Conservation (phyloP, 2,888 invertebrate species). For the Drosophila quinaria region DNA sequence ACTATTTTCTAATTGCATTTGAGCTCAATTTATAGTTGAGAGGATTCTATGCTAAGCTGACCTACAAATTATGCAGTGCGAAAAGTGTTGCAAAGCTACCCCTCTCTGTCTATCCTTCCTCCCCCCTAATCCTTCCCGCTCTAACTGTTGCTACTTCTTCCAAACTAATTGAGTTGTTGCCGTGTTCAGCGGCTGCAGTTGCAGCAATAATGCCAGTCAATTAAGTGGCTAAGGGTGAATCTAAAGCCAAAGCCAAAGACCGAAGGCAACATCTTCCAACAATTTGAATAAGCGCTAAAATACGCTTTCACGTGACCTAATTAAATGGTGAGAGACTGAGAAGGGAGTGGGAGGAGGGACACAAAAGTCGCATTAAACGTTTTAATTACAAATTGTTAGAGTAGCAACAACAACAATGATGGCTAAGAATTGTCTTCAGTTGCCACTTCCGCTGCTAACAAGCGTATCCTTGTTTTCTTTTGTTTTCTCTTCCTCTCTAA, state of each 20-base stretch:
- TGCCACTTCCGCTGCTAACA: conserved; percentile 72
- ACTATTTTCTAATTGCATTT: conserved; percentile 54
- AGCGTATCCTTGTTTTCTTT: conserved; percentile 65
- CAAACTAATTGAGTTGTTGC: conserved; percentile 69
- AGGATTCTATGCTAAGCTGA: conserved; percentile 42
- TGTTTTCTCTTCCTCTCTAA: conserved; percentile 2
- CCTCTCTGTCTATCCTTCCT: too few relatives aligned
- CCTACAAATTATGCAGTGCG: conserved; percentile 73
- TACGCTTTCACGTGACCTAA: conserved; percentile 66
- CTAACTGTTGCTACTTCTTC: conserved; percentile 7
- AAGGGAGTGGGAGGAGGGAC: conserved; percentile 9
- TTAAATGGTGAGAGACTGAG: conserved; percentile 31
- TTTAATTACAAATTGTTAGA: conserved; percentile 69
- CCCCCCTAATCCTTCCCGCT: not conserved
- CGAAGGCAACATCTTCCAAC: conserved; percentile 55
- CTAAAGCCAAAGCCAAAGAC: conserved; percentile 26
- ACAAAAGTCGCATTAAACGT: conserved; percentile 70
- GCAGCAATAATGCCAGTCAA: conserved; percentile 56
- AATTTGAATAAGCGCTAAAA: conserved; percentile 72
- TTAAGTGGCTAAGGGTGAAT: conserved; percentile 61
- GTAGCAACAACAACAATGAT: conserved; percentile 22
- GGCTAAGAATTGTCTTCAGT: conserved; percentile 46
- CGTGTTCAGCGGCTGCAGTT: conserved; percentile 39
- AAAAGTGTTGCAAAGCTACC: conserved; percentile 41
- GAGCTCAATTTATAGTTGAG: conserved; percentile 62